These are phyloP conservation scores for Morphnarchus princeps DNA, from an alignment of 2,113 vertebrate genomes.

Conservation along the genomic window DNA sequence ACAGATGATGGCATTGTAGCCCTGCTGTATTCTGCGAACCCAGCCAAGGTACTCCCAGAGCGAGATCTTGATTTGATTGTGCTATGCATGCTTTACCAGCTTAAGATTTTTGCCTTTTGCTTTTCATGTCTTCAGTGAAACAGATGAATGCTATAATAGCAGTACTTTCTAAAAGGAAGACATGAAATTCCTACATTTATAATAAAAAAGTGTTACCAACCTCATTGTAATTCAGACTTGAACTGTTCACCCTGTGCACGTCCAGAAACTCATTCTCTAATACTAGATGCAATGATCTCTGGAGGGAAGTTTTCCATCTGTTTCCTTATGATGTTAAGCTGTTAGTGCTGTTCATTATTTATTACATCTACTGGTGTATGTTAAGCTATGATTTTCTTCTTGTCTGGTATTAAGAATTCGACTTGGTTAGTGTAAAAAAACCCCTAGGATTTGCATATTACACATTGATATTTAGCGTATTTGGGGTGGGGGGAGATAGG, in stretches of 20 bases:
- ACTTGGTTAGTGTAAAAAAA: slow-evolving; percentile 50
- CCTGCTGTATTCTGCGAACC: slow-evolving; percentile 36
- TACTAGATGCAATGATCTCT: slow-evolving; percentile 70
- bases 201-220: slow-evolving; percentile 59
- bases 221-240: slow-evolving; percentile 76
- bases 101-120: slow-evolving; percentile 52
- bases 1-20: slow-evolving; percentile 72
- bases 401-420: slow-evolving; percentile 61
- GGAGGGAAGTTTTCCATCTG: slow-evolving; percentile 79
- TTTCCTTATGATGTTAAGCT: slow-evolving; percentile 70
- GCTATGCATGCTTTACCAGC: slow-evolving; percentile 13
- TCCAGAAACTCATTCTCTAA: slow-evolving; percentile 75
- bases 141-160: slow-evolving; percentile 59
- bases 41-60: slow-evolving; percentile 24
- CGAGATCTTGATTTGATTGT: slow-evolving; percentile 32
- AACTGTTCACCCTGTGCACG: slow-evolving; percentile 70
- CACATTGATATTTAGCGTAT: slow-evolving; percentile 56
- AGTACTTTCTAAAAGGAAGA: slow-evolving; percentile 66
- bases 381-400: slow-evolving; percentile 68
- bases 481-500: neutral
- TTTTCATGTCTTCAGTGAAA: slow-evolving; percentile 61
- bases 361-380: slow-evolving; percentile 65
- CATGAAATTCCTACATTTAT: slow-evolving; percentile 68
- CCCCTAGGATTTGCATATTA: slow-evolving; percentile 45
- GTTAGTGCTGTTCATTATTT: slow-evolving; percentile 73